Percentiles rank a stretch among this genome's conserved stretches.
Conservation (phyloP, 2,113 vertebrate genomes). For the Mus pahari region DNA sequence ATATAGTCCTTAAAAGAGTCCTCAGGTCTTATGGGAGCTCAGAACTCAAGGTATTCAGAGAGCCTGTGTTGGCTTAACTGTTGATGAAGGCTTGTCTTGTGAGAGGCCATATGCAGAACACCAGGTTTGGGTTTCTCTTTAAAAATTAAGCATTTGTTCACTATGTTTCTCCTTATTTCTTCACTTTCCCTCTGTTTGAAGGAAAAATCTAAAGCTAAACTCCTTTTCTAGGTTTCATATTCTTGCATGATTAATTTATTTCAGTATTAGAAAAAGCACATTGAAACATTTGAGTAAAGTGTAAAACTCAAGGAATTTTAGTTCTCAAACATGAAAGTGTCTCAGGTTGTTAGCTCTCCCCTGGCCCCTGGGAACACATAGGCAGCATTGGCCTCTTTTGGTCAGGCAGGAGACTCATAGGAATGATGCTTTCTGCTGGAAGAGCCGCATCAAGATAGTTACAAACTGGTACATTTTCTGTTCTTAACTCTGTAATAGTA, state of each 20-base stretch:
- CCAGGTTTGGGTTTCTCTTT: not conserved
- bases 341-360: not conserved
- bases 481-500: not conserved
- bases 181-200: not conserved
- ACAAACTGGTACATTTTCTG: constrained; percentile 28
- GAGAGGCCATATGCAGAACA: not conserved
- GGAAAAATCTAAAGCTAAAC: not conserved
- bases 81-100: not conserved
- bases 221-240: not conserved
- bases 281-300: constrained; percentile 42
- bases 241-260: constrained; percentile 19
- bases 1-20: not conserved
- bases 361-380: not conserved
- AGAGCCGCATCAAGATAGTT: not conserved
- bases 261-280: not conserved
- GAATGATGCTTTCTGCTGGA: not conserved
- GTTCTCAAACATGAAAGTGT: not conserved
- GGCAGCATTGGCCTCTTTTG: not conserved
- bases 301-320: constrained; percentile 38
- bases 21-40: not conserved
- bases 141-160: not conserved
- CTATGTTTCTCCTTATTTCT: not conserved
- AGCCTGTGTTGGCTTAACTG: not conserved
- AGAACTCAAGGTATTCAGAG: not conserved
- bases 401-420: not conserved